These are phyloP conservation scores for Tetrax tetrax DNA, from an alignment of 2,113 vertebrate genomes.

Conservation along the genomic window DNA sequence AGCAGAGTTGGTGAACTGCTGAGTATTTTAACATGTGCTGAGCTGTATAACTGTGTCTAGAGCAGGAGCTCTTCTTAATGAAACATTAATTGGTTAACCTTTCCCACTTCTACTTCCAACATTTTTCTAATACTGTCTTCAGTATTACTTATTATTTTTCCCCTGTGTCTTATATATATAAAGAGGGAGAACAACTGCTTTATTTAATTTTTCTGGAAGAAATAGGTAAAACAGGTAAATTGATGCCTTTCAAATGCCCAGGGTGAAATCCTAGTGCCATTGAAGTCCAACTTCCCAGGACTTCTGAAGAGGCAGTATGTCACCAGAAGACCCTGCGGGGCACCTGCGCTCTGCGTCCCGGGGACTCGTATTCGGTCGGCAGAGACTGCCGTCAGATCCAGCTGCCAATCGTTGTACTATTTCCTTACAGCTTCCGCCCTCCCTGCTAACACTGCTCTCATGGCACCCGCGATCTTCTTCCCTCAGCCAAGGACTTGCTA, in stretches of 20 bases:
- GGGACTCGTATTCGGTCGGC: neutral
- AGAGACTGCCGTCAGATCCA: neutral
- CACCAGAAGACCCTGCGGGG: neutral
- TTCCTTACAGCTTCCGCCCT: neutral
- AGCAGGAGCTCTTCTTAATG: neutral
- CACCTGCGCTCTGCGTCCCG: fast-evolving
- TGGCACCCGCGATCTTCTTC: fast-evolving
- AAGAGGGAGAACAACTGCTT: neutral
- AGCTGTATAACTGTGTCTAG: neutral
- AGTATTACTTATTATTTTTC: neutral
- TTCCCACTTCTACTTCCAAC: neutral
- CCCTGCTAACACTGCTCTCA: neutral
- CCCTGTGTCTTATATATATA: neutral
- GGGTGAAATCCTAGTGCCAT: neutral
- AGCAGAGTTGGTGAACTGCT: neutral
- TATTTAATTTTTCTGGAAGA: neutral
- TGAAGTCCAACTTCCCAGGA: neutral
- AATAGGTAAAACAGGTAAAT: neutral
- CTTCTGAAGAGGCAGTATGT: neutral
- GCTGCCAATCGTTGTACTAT: neutral
- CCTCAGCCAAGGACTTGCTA: neutral
- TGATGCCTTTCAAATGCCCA: neutral
- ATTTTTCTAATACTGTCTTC: neutral
- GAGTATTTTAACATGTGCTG: neutral
- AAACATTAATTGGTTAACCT: neutral